Evolutionary conservation across 64 coral and sea anemone species (phyloP).

Genomic region (Cladopsammia gracilis): DNA sequence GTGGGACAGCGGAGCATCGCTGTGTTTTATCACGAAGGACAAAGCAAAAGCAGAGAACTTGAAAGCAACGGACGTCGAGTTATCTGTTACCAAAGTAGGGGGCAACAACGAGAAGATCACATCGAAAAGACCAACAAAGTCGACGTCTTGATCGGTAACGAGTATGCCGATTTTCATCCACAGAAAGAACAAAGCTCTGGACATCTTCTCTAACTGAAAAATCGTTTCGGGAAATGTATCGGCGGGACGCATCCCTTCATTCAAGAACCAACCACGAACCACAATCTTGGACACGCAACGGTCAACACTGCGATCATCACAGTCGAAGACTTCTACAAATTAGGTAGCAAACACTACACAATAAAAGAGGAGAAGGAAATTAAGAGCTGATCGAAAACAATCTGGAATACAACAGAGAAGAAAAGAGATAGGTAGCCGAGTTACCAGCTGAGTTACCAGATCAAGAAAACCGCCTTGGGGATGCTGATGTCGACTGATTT

Average conservation of each 20-base stretch:
- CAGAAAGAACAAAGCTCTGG: conserved; percentile 34
- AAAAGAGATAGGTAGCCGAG: conserved; percentile 1
- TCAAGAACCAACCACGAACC: neutral
- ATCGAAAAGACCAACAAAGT: neutral
- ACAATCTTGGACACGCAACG: no score
- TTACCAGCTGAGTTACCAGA: conserved; percentile 37
- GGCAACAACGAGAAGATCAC: no score
- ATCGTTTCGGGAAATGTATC: conserved; percentile 55
- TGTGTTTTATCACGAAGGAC: neutral
- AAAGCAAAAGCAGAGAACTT: no score
- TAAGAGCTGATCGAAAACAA: conserved; percentile 34
- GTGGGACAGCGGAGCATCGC: conserved; percentile 9
- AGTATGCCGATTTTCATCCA: conserved; percentile 47
- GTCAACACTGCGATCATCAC: no score
- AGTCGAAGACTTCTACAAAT: neutral
- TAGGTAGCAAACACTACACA: conserved; percentile 18
- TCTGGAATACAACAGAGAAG: conserved; percentile 20
- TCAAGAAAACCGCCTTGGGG: conserved; percentile 18
- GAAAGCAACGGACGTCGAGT: no score
- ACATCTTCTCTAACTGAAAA: conserved; percentile 37
- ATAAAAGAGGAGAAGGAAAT: conserved; percentile 56
- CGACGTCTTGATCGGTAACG: conserved; percentile 41
- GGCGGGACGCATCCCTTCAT: conserved; percentile 5
- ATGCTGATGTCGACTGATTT: conserved; percentile 58
- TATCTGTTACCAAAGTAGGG: no score